Evolutionary conservation across 2,113 vertebrate species (phyloP).

Genomic region (Pterocles gutturalis): DNA sequence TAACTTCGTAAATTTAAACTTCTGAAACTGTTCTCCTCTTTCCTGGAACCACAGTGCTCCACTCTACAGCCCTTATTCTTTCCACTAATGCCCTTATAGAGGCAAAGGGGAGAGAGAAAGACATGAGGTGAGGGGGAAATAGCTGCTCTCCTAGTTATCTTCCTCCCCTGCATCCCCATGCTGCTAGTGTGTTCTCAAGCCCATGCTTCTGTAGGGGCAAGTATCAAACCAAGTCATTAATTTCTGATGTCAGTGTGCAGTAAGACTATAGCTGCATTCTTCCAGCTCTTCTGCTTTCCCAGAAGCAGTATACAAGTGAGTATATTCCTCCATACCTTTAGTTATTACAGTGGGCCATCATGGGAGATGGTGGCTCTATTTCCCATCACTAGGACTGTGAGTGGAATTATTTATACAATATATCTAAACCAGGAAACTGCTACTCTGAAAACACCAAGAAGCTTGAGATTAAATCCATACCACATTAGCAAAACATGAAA

Average conservation of each 20-base stretch:
- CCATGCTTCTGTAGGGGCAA: background rate
- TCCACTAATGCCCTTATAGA: background rate
- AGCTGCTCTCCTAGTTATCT: background rate
- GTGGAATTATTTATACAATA: background rate
- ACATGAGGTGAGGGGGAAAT: background rate
- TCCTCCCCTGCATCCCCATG: fast-evolving
- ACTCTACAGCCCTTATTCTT: background rate
- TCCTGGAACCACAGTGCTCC: background rate
- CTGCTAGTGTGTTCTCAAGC: background rate
- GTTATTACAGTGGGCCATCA: background rate
- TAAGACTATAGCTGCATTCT: background rate
- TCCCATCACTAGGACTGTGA: background rate
- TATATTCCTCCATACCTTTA: background rate
- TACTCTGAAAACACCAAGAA: background rate
- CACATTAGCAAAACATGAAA: background rate
- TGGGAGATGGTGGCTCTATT: background rate
- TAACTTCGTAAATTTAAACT: background rate
- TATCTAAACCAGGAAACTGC: background rate
- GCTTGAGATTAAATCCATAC: background rate
- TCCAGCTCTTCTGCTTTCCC: background rate
- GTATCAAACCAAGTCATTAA: background rate
- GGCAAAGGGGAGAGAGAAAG: background rate
- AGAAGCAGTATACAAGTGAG: background rate
- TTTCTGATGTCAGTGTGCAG: background rate
- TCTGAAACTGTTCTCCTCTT: background rate